Percentiles rank a stretch among this genome's conserved stretches.
These are phyloP conservation scores for Rhimphoctona megacephalus DNA, from an alignment of 2,888 invertebrate species.

Conservation along the genomic window DNA sequence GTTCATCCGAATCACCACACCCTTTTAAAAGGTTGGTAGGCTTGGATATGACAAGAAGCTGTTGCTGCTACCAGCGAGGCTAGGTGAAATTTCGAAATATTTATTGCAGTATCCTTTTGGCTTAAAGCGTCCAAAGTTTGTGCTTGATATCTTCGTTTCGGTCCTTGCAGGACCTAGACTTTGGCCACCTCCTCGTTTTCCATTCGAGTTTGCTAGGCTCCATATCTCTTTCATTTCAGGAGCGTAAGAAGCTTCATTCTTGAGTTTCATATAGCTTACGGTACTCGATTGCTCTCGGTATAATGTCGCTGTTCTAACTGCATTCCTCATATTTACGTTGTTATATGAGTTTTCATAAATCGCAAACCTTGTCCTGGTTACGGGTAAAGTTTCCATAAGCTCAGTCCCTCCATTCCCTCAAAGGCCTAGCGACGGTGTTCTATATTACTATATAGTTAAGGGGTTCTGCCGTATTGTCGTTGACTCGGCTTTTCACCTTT, in stretches of 20 bases:
- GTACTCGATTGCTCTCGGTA: conserved; percentile 21
- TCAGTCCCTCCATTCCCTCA: conserved; percentile 23
- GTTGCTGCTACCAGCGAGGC: conserved; percentile 32
- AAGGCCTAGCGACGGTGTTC: conserved; percentile 47
- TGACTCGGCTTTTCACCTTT: conserved; percentile 61
- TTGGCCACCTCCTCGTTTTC: conserved; percentile 11
- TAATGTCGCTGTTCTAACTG: conserved; percentile 63
- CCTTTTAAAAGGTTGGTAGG: not conserved
- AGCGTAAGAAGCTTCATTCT: conserved; percentile 28
- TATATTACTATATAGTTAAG: conserved; percentile 9
- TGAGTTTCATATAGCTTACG: conserved; percentile 29
- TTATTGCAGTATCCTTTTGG: conserved; percentile 78
- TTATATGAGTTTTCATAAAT: conserved; percentile 79
- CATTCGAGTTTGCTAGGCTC: conserved; percentile 16
- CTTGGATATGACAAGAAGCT: conserved; percentile 34
- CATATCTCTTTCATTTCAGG: conserved; percentile 61
- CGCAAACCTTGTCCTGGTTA: conserved; percentile 71
- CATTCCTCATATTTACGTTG: conserved; percentile 75
- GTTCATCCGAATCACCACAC: not conserved
- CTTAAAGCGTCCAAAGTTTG: conserved; percentile 74
- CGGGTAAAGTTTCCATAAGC: conserved; percentile 72
- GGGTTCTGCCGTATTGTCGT: conserved; percentile 44
- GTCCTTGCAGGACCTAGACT: conserved; percentile 32
- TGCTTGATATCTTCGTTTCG: conserved; percentile 60
- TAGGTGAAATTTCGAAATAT: conserved; percentile 75